Percentiles rank a stretch among this genome's conserved stretches.
These are phyloP conservation scores for Chorisops tibialis DNA, from an alignment of 2,888 invertebrate genomes.

Conservation along the genomic window DNA sequence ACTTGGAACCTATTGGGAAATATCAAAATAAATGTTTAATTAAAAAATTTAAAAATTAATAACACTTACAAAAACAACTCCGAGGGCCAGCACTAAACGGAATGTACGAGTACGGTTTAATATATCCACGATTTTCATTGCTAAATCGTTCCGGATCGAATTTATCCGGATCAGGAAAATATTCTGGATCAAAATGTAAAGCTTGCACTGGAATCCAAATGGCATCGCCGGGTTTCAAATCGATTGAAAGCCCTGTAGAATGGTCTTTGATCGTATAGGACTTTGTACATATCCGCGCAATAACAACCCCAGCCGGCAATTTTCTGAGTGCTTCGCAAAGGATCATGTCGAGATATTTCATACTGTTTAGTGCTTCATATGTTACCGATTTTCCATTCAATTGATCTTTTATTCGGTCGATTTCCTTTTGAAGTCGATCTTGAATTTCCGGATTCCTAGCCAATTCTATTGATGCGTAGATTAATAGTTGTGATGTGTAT, in stretches of 20 bases:
- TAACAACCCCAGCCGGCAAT: too few relatives aligned
- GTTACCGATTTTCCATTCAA: too few relatives aligned
- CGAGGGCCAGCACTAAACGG: slow-evolving; percentile 62
- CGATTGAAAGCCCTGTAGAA: slow-evolving; percentile 38
- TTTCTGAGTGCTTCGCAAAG: too few relatives aligned
- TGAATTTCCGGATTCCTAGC: too few relatives aligned
- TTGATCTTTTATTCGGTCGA: too few relatives aligned
- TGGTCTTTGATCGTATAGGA: slow-evolving; percentile 51
- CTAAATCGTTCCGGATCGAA: slow-evolving; percentile 59
- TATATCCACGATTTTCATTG: slow-evolving; percentile 56
- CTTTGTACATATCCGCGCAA: slow-evolving; percentile 41
- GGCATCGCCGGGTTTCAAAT: slow-evolving; percentile 42
- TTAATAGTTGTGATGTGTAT: slow-evolving; percentile 50
- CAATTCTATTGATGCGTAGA: slow-evolving; percentile 29
- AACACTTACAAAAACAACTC: slow-evolving; percentile 49
- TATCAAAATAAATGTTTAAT: too few relatives aligned
- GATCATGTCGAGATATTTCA: too few relatives aligned
- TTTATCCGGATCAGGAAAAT: slow-evolving; percentile 42
- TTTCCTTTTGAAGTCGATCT: too few relatives aligned
- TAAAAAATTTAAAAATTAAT: too few relatives aligned
- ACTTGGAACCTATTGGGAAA: too few relatives aligned
- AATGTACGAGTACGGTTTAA: slow-evolving; percentile 52
- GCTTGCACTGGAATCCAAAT: slow-evolving; percentile 50
- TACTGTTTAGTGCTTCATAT: too few relatives aligned
- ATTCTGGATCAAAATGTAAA: slow-evolving; percentile 55